A percentile compares a stretch with the other conserved stretches of the same genome.
These are phyloP conservation scores for Lagocephalus sceleratus DNA, from an alignment of 2,797 vertebrate species.

Conservation along the genomic window DNA sequence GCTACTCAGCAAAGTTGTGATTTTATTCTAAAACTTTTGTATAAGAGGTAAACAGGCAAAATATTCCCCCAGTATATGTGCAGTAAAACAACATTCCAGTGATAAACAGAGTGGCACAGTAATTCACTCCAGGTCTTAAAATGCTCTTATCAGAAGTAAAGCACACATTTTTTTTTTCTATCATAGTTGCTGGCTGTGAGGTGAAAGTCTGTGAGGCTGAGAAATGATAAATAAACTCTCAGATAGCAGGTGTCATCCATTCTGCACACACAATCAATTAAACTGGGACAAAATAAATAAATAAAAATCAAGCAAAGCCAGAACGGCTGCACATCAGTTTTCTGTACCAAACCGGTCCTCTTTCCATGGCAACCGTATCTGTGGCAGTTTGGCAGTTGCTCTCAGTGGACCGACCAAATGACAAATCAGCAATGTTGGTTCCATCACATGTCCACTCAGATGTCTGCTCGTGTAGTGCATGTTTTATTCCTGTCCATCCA, in stretches of 20 bases:
- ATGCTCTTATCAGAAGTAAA: conserved; percentile 26
- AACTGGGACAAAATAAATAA: conserved; percentile 16
- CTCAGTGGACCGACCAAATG: conserved; percentile 47
- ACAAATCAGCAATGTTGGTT: conserved; percentile 57
- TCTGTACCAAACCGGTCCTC: conserved; percentile 47
- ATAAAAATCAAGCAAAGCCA: conserved; percentile 22
- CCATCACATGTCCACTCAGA: conserved; percentile 50
- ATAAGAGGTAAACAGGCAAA: too few relatives aligned
- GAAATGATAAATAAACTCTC: conserved; percentile 6
- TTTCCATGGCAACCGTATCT: conserved; percentile 68
- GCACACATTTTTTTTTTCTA: conserved; percentile 3
- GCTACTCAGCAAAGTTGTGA: conserved; percentile 22
- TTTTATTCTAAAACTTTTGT: conserved; percentile 1
- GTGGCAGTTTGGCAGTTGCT: conserved; percentile 56
- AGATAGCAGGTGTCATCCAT: conserved; percentile 18
- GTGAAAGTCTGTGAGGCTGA: conserved; percentile 1
- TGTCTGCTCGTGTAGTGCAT: conserved; percentile 31
- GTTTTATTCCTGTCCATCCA: conserved; percentile 16
- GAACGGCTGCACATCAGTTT: conserved; percentile 56
- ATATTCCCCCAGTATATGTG: neutral
- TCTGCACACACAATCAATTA: conserved; percentile 25
- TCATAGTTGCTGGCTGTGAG: neutral
- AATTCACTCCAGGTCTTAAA: conserved; percentile 2
- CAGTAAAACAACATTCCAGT: conserved; percentile 11
- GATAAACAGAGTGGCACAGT: conserved; percentile 3